phyloP scores from a whole-genome alignment of 1,140 invertebrate species.

The Drosophila nigrodunni region DNA sequence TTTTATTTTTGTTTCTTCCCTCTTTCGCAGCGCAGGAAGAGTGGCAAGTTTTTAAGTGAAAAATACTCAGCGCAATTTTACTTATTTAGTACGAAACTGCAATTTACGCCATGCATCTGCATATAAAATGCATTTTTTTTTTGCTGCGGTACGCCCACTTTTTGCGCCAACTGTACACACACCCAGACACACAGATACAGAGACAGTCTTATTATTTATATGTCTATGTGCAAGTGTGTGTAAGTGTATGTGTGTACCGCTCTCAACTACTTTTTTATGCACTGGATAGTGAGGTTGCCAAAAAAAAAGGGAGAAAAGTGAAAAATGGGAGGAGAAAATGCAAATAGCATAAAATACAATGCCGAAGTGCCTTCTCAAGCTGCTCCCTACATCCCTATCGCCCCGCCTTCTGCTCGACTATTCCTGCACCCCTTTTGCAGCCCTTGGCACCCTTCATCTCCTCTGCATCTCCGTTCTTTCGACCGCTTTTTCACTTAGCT shows the following conservation, averaged over 20 bases:
- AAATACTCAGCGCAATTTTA: constrained; percentile 83
- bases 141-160: constrained; percentile 63
- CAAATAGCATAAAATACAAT: constrained; percentile 81
- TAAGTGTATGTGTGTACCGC: constrained; percentile 50
- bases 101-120: constrained; percentile 82
- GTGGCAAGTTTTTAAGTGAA: constrained; percentile 74
- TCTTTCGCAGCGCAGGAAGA: not conserved
- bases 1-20: not conserved
- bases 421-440: not conserved
- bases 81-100: constrained; percentile 83
- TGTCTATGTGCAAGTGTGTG: constrained; percentile 47
- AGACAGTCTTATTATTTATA: constrained; percentile 71
- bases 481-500: constrained; percentile 76
- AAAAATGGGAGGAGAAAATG: constrained; percentile 55
- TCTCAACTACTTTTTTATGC: constrained; percentile 73
- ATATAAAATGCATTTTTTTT: constrained; percentile 78
- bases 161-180: constrained; percentile 57
- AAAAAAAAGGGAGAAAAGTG: constrained; percentile 28
- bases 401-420: not conserved
- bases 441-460: not conserved
- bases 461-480: not conserved
- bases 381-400: constrained; percentile 6
- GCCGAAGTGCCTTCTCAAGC: constrained; percentile 69
- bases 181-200: not conserved
- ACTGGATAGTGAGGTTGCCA: constrained; percentile 72